These are phyloP conservation scores for Cordylochernes scorpioides DNA, from an alignment of 2,888 invertebrate genomes.

Conservation along the genomic window DNA sequence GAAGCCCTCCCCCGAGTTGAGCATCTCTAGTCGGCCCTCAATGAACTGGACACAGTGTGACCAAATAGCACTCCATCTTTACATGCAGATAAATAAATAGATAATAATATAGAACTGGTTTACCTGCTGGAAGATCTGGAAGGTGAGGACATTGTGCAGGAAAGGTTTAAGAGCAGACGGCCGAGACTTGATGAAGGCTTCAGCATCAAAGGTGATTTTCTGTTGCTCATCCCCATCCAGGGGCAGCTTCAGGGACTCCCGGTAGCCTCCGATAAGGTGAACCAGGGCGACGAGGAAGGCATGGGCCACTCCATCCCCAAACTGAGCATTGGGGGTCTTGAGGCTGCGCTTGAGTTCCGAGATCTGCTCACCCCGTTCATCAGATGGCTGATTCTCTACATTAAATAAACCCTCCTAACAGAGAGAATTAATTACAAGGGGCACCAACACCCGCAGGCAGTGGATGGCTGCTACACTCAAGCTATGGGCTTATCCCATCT, in stretches of 20 bases:
- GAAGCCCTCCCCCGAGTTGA: conserved; percentile 73
- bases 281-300: conserved; percentile 75
- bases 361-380: no score
- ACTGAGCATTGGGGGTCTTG: conserved; percentile 40
- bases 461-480: no score
- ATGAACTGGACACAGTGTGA: conserved; percentile 40
- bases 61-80: background rate
- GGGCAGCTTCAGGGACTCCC: conserved; percentile 46
- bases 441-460: no score
- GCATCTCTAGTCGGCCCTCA: conserved; percentile 66
- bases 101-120: background rate
- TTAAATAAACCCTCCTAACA: no score
- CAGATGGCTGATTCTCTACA: no score
- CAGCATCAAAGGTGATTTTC: conserved; percentile 53
- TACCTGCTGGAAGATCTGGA: conserved; percentile 83
- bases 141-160: conserved; percentile 58
- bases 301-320: conserved; percentile 74
- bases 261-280: conserved; percentile 73
- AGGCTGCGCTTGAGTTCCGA: conserved; percentile 32
- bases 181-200: conserved; percentile 61
- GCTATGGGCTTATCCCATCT: no score
- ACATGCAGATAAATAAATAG: conserved; percentile 1
- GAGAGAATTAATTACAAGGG: no score
- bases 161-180: conserved; percentile 62
- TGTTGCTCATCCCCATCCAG: conserved; percentile 13